Base-by-base conservation (phyloP, 2,113 vertebrate genomes). In the Platysteira castanea region DNA sequence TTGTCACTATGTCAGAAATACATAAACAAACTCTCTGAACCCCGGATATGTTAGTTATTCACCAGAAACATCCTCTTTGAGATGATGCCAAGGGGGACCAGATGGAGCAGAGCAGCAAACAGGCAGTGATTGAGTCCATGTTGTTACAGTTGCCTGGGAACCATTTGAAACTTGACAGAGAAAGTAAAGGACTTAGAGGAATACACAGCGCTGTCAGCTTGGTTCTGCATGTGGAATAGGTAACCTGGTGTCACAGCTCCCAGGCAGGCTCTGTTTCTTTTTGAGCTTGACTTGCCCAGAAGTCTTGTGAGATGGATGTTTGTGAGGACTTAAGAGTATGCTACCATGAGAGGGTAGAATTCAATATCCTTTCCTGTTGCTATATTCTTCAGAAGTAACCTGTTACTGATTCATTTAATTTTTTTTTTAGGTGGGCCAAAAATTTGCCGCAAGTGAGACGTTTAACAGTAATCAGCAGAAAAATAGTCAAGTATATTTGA, bases 81-180 rank as follows among this genome's bases (percentile, higher is more conserved):
- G 95, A 95, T 91, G 81, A 75, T 94, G 94, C 96, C 96, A 93
- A 95, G 54, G 67, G 54, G 74, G 63, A 84, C 59, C 94, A 94
- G 93, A 94, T 94, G 95, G 81, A 97, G 73, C 78, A 84, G 81
- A 88, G 77, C 95, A 95, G 96, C 90, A 91, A 93, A 93, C 54
- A 92, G 93, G 93, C 98, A 94, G 63, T 61, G 15, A 76, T 94
- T 96, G 93, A 95, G 95, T 97, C 91, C 47, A n/a, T 93, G 90
- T 97, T 97, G 79, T 96, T 97, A 81, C 27, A 83, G 95, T 98
- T 98, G 96, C 96, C 79, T 97, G 95, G 96, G 95, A 98, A 97
- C 96, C n/a, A n/a, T 91, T 67, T 94, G 87, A 90, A 94, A 95
- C 86, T 96, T 97, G 93, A 96, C 74, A 96, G 84, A 92, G 90